Base-by-base conservation (phyloP, 2,888 invertebrate genomes). In the Sphecodes monilicornis region DNA sequence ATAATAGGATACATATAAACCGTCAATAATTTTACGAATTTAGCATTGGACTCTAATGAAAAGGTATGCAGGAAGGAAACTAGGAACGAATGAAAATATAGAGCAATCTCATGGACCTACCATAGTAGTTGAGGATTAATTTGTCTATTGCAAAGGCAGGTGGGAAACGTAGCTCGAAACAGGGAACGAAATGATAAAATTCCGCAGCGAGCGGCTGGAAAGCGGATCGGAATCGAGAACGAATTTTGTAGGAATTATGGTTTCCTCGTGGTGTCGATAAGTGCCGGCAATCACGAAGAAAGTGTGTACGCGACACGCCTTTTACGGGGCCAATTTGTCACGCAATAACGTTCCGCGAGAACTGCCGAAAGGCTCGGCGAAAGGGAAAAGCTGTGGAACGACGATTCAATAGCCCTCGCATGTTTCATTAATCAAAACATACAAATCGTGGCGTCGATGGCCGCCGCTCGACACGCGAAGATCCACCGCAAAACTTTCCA, bases 391-490 rank as follows among this genome's bases (percentile, higher is more conserved):
- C 43, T 41, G 16, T 22, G 41, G 18, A 29, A 60, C 36, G 18
- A 43, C 43, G 79, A 69, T 82, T n/a, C 57, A 80, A 64, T 66
- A 26, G 75, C 75, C 41, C 41, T 32, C 26, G 43, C 70, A 70
- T 70, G 69, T 75, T 80, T 71, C 74, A 80, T 80, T 66, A 80
- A 82, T 80, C 64, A 71, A 75, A 80, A 43, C 75, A 70, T 75
- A 39, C 57, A 80, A 80, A 82, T 74, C 80, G 41, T 74, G 57
- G 60, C 46, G 57, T 50, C 18, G 41, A 77, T 46, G 60, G 70
- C 50, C 82, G 41, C 18, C n/a, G 32, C 13, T 26, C 32, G 80
- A 76, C 76, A 80, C 80, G 80, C 64, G 43, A 82, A 68, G 50
- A 75, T 66, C 39, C 36, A 75, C 74, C 80, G 43, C 84, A 73